Conservation (phyloP, 2,797 vertebrate genomes). For the Silurus lanzhouensis region DNA sequence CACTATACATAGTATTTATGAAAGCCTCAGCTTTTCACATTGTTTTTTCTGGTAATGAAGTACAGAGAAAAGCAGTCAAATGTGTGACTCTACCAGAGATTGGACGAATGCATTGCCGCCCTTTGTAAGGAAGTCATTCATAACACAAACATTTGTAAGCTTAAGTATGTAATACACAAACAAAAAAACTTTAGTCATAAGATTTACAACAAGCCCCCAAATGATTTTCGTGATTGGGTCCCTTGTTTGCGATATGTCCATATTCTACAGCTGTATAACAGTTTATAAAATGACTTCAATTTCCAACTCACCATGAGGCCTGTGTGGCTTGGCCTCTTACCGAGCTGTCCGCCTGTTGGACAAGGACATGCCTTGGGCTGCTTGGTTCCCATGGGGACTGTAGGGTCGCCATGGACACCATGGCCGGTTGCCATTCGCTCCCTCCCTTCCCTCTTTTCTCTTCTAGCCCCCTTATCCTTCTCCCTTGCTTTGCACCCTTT, state of each 20-base stretch:
- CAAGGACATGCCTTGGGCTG: constrained; percentile 42
- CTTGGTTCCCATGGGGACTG: constrained; percentile 59
- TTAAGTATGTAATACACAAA: background rate
- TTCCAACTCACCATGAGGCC: constrained; percentile 29
- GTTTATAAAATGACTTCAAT: constrained; percentile 9
- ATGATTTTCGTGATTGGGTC: background rate
- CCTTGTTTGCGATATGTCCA: background rate
- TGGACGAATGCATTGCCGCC: background rate
- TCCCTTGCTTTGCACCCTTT: constrained; percentile 33
- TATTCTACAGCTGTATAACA: background rate
- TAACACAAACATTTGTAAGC: background rate
- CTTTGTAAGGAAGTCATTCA: background rate
- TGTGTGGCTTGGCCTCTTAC: constrained; percentile 24
- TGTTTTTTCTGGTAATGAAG: background rate
- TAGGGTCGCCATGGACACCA: constrained; percentile 59
- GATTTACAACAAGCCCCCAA: background rate
- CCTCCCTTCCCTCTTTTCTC: constrained; percentile 2
- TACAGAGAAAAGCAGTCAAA: background rate
- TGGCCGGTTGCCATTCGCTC: constrained; percentile 44
- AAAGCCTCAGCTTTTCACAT: background rate
- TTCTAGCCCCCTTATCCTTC: background rate
- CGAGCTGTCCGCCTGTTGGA: constrained; percentile 32
- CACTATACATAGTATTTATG: background rate
- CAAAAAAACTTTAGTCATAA: background rate
- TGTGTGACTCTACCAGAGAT: background rate